Base-by-base conservation (phyloP, 2,113 vertebrate genomes). In the Tinamus guttatus region DNA sequence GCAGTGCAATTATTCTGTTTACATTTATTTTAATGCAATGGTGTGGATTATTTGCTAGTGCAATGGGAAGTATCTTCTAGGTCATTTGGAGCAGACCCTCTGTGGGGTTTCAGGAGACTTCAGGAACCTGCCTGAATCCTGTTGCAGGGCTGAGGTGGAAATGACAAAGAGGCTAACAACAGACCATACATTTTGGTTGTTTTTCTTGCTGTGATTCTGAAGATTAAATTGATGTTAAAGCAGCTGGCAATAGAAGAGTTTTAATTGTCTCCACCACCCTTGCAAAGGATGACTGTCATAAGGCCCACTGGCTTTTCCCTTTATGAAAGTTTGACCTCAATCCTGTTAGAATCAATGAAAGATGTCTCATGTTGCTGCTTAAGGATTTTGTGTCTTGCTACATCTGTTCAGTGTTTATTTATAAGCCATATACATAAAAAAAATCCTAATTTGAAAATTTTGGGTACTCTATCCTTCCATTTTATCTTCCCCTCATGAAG, bases 221-320 rank as follows among this genome's bases (percentile, higher is more conserved):
- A 91, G 45, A 90, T 87, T 78, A 90, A 93, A 86, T 93, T 41
- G 38, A 2, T 90, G 71, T 86, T 93, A 90, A 94, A 83, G 41
- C 69, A 86, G 56, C 79, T 75, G 71, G 60, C 56, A 43, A 13
- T 43, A 68, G 43, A 19, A 74, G 71, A 88, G 25, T 89, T 89
- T 65, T 87, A 81, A 64, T 95, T 85, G 32, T 85, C 58, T 85
- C 17, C 78, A 13, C 58, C 7, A 4, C 89, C 73, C 45, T 71
- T 85, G 94, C 70, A 74, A 85, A 77, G 41, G 79, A 74, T 87
- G 85, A 71, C 5, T 16, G 2, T 75, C 83, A 64, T 6, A 74
- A 68, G 59, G 30, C 73, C 77, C 58, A 8, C 56, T 38, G 20
- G 62, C 93, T 93, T 94, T 94, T 9, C 7, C 93, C 14, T 82